These are phyloP conservation scores for Cochlearius cochlearius DNA, from an alignment of 2,113 vertebrate genomes.

Conservation along the genomic window DNA sequence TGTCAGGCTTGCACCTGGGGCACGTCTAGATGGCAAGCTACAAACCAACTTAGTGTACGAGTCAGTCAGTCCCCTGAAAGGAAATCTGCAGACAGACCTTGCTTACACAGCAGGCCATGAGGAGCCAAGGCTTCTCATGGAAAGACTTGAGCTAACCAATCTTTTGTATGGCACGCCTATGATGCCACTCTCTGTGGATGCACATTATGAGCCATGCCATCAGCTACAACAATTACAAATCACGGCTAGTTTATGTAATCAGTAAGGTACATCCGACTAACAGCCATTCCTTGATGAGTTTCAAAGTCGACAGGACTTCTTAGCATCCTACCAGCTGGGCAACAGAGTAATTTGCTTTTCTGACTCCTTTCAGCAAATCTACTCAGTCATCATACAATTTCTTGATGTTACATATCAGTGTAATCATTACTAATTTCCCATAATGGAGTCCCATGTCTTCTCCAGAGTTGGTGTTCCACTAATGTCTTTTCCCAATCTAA, in stretches of 20 bases:
- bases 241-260: background rate
- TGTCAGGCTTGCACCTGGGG: background rate
- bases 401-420: background rate
- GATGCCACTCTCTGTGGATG: background rate
- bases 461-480: background rate
- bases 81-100: background rate
- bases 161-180: background rate
- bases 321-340: background rate
- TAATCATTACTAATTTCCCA: background rate
- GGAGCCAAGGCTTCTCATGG: background rate
- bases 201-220: background rate
- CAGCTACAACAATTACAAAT: background rate
- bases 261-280: background rate
- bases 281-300: background rate
- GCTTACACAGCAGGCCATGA: background rate
- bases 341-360: background rate
- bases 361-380: background rate
- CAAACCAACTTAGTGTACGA: accelerated
- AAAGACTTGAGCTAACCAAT: background rate
- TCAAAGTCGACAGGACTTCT: background rate
- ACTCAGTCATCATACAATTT: background rate
- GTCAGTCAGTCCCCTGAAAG: background rate
- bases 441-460: background rate
- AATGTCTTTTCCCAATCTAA: background rate
- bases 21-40: background rate